Conservation (phyloP, 2,113 vertebrate species). For the Orcinus orca region DNA sequence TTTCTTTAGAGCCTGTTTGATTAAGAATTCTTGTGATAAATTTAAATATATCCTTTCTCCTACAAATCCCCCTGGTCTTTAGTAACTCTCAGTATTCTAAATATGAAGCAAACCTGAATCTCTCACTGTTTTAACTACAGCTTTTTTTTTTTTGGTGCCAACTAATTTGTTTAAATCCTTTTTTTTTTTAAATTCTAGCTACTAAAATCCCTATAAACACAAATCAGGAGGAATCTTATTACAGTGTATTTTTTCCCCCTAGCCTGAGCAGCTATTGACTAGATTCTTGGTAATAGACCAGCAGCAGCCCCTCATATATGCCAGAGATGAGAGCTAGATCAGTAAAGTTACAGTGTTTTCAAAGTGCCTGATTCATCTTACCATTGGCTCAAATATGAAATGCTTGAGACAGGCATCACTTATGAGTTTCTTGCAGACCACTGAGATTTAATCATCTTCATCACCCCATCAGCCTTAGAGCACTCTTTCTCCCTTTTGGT, state of each 20-base stretch:
- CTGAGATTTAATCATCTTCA: not conserved
- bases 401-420: not conserved
- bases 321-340: not conserved
- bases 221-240: not conserved
- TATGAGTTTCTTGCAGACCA: not conserved
- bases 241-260: not conserved
- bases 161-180: not conserved
- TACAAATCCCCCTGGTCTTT: not conserved
- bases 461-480: not conserved
- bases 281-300: not conserved
- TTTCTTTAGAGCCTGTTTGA: not conserved
- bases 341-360: not conserved
- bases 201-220: not conserved
- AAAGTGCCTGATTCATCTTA: not conserved
- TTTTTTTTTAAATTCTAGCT: not conserved
- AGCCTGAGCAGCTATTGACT: not conserved
- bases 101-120: not conserved
- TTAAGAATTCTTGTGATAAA: not conserved
- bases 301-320: not conserved
- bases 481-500: not conserved
- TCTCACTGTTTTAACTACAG: not conserved
- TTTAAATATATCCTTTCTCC: not conserved
- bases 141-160: not conserved
- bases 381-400: not conserved
- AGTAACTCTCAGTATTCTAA: not conserved